A percentile compares a stretch with the other conserved stretches of the same genome.
Conservation (phyloP, 2,113 vertebrate species). For the Stercorarius parasiticus region DNA sequence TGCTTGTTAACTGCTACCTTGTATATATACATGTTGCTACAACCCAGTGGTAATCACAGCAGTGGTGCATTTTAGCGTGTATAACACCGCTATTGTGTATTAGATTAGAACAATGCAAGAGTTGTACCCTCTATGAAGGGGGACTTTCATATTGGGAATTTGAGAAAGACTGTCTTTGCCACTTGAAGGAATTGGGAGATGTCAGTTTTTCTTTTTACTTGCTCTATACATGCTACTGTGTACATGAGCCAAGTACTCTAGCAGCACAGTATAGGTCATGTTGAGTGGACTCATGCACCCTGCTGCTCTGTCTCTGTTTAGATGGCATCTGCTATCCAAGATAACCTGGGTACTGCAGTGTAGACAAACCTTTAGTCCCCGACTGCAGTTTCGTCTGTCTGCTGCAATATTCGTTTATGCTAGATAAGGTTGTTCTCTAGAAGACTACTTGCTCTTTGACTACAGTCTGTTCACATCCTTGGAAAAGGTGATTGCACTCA, state of each 20-base stretch:
- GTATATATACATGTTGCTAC: not conserved
- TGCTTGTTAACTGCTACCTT: not conserved
- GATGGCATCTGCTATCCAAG: not conserved
- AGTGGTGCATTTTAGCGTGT: accelerated
- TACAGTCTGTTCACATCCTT: not conserved
- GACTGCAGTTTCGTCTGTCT: not conserved
- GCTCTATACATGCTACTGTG: accelerated
- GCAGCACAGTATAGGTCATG: not conserved
- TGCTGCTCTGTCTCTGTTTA: not conserved
- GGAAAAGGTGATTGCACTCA: accelerated
- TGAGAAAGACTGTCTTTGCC: not conserved
- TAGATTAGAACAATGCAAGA: accelerated
- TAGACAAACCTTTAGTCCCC: not conserved
- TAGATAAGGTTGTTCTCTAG: not conserved
- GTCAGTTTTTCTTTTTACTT: not conserved
- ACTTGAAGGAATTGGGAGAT: not conserved
- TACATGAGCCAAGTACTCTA: accelerated
- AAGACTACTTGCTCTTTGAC: not conserved
- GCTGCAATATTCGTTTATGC: not conserved
- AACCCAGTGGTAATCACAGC: not conserved
- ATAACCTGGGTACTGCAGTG: not conserved
- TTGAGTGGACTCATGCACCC: not conserved
- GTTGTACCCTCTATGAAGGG: no score
- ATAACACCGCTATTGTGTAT: not conserved
- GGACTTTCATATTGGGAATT: accelerated